phyloP scores from a whole-genome alignment of 2,888 invertebrate species.

The Cantharis flavilabris region DNA sequence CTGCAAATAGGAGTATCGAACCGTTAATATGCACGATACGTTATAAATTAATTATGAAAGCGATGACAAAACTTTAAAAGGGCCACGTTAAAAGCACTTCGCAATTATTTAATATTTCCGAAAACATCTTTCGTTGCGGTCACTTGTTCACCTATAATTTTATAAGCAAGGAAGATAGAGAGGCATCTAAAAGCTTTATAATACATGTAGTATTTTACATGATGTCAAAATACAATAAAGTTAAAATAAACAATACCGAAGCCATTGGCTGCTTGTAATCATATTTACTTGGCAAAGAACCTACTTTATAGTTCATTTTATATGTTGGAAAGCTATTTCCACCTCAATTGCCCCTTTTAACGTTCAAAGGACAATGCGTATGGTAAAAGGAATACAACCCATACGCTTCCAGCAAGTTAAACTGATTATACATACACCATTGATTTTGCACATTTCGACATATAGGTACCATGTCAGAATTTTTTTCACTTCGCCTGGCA shows the following conservation, averaged over 20 bases:
- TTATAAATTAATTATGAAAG: constrained; percentile 32
- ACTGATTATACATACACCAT: constrained; percentile 50
- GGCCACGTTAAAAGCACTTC: constrained; percentile 5
- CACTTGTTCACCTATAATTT: constrained; percentile 5
- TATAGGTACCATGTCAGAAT: constrained; percentile 18
- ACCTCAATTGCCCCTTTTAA: constrained; percentile 51
- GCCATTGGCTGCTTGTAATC: constrained; percentile 52
- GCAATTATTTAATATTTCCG: background rate
- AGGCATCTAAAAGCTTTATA: constrained; percentile 24
- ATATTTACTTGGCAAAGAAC: constrained; percentile 51
- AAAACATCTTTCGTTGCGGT: background rate
- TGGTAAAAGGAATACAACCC: constrained; percentile 53
- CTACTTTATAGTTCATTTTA: constrained; percentile 53
- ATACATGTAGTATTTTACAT: constrained; percentile 21
- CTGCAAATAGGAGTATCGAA: constrained; percentile 20
- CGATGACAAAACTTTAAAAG: constrained; percentile 30
- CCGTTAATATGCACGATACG: constrained; percentile 19
- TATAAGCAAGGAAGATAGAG: constrained; percentile 6
- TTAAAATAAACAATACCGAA: constrained; percentile 48
- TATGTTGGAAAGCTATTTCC: constrained; percentile 49
- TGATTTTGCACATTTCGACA: constrained; percentile 40
- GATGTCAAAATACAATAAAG: constrained; percentile 32
- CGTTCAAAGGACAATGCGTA: constrained; percentile 54
- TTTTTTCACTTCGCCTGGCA: constrained; percentile 13
- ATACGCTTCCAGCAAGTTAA: constrained; percentile 50